A percentile compares a stretch with the other conserved stretches of the same genome.
Conservation (phyloP, 2,113 vertebrate species). For the Peromyscus leucopus region DNA sequence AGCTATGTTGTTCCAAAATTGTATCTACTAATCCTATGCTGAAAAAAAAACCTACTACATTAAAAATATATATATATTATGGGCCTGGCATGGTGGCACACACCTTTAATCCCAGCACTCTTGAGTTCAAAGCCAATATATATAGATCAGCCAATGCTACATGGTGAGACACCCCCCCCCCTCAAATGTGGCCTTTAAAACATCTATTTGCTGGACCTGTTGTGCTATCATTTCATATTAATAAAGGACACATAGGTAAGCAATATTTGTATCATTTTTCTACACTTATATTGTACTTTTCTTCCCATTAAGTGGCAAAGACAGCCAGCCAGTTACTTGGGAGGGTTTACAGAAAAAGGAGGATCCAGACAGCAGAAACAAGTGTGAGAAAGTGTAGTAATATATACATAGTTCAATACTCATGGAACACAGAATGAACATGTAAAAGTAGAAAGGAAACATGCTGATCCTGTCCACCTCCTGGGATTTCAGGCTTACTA, state of each 20-base stretch:
- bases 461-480: neutral
- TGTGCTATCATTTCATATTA: neutral
- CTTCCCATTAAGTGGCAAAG: neutral
- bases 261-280: neutral
- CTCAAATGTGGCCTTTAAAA: neutral
- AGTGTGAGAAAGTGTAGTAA: neutral
- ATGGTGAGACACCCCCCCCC: neutral
- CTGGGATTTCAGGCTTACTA: neutral
- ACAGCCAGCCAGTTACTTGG: neutral
- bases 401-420: neutral
- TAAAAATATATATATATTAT: too few relatives aligned
- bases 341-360: neutral
- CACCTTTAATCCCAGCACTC: neutral
- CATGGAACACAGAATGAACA: neutral
- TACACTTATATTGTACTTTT: neutral
- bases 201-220: neutral
- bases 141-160: neutral
- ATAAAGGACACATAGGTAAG: neutral
- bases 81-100: neutral
- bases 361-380: neutral
- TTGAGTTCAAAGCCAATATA: neutral
- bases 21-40: neutral
- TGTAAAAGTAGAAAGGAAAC: neutral
- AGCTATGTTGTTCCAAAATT: constrained; percentile 31
- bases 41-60: too few relatives aligned